Conservation (phyloP, 2,797 vertebrate genomes). For the Cyclopterus lumpus region DNA sequence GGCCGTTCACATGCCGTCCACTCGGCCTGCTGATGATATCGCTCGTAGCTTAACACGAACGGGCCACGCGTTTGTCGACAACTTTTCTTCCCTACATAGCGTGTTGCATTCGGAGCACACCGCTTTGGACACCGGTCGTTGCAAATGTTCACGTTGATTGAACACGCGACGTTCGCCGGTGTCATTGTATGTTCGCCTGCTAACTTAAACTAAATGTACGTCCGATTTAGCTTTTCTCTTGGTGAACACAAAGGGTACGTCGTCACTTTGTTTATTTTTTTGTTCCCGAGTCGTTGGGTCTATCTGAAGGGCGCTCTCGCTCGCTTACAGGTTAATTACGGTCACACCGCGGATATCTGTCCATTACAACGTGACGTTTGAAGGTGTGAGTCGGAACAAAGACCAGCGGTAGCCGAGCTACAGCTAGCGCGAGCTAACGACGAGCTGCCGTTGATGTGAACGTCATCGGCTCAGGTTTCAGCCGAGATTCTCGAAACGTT, state of each 20-base stretch:
- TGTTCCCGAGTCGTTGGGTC: rapidly evolving
- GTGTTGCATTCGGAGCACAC: rapidly evolving
- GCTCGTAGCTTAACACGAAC: not conserved
- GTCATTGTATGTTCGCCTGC: constrained; percentile 17
- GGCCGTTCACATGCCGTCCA: constrained; percentile 73
- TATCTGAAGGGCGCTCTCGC: rapidly evolving
- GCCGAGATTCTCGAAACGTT: constrained; percentile 4
- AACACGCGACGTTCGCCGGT: not conserved
- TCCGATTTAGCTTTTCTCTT: constrained; percentile 41
- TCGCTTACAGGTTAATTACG: rapidly evolving
- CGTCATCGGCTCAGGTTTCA: constrained; percentile 39
- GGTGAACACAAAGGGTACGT: constrained; percentile 59
- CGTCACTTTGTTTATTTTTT: constrained; percentile 33
- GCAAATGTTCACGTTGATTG: not conserved
- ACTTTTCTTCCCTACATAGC: rapidly evolving
- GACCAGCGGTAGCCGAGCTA: constrained; percentile 56
- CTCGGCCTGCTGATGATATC: constrained; percentile 20
- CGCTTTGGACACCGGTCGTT: rapidly evolving
- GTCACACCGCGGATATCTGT: rapidly evolving
- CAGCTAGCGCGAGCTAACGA: constrained; percentile 51
- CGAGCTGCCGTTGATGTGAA: constrained; percentile 21
- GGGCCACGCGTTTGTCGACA: constrained; percentile 23
- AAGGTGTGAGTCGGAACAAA: constrained; percentile 66
- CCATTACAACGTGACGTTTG: not conserved
- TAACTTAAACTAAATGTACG: constrained; percentile 25